phyloP scores from a whole-genome alignment of 2,797 vertebrate species.

The Pipistrellus nathusii region DNA sequence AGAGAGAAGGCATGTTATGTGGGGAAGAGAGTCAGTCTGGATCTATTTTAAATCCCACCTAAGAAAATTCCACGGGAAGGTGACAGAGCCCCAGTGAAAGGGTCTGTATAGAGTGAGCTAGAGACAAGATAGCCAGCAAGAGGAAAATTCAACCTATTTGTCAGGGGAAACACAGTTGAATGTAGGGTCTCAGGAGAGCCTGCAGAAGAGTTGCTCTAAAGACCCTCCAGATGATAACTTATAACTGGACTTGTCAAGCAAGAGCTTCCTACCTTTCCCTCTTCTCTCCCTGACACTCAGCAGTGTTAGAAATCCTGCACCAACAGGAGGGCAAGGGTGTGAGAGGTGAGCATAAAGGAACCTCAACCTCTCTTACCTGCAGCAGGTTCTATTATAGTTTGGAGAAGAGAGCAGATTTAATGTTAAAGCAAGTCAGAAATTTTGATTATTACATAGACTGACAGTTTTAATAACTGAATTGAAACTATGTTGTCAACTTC shows the following conservation, averaged over 20 bases:
- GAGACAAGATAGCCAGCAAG: neutral
- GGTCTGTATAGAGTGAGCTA: too few species aligned
- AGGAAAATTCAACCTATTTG: neutral
- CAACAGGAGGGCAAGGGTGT: neutral
- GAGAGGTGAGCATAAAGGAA: neutral
- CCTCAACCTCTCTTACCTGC: neutral
- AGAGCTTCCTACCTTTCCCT: neutral
- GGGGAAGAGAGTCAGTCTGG: neutral
- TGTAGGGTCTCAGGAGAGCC: neutral
- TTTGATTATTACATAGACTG: neutral
- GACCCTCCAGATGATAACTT: neutral
- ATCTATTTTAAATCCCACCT: neutral
- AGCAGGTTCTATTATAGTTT: neutral
- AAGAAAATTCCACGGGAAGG: neutral
- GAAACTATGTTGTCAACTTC: neutral
- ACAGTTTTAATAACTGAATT: neutral
- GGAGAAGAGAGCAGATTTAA: neutral
- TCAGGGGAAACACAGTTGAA: neutral
- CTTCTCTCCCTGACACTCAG: too few species aligned
- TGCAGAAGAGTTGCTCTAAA: neutral
- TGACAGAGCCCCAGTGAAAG: neutral
- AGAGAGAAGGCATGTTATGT: neutral
- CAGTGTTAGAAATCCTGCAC: neutral
- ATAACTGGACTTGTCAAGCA: too few species aligned
- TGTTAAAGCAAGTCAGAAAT: neutral